These are phyloP conservation scores for Dipus sagitta DNA, from an alignment of 2,797 vertebrate species.

Conservation along the genomic window DNA sequence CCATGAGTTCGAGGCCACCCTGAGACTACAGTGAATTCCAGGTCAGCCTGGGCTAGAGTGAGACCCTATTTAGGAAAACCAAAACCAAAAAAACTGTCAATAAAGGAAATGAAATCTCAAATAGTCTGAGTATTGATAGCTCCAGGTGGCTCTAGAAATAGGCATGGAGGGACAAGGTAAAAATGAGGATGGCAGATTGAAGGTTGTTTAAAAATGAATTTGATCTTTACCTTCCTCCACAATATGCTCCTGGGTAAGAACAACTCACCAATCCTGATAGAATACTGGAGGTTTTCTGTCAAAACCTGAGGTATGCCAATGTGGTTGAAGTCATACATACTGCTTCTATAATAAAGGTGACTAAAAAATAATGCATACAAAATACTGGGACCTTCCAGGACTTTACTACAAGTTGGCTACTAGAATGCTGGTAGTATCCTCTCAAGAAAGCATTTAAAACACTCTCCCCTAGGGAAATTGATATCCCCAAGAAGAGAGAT, in stretches of 20 bases:
- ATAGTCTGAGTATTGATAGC: conserved; percentile 12
- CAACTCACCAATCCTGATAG: neutral
- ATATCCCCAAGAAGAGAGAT: neutral
- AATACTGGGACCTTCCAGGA: neutral
- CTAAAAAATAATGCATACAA: conserved; percentile 49
- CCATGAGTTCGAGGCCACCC: too few species aligned
- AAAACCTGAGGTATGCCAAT: conserved; percentile 19
- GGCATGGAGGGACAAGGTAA: conserved; percentile 33
- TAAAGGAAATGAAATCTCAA: neutral
- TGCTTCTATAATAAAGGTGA: conserved; percentile 59
- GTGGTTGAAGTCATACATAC: conserved; percentile 1
- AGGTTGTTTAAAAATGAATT: conserved; percentile 57
- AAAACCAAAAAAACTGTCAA: neutral
- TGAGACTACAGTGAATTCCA: too few species aligned
- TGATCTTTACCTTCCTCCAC: conserved; percentile 43
- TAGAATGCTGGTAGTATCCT: neutral
- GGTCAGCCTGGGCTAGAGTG: too few species aligned
- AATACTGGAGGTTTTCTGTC: conserved; percentile 26
- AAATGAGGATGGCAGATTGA: conserved; percentile 50
- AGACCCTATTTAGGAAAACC: too few species aligned
- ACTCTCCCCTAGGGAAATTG: conserved; percentile 23
- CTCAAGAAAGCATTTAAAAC: neutral
- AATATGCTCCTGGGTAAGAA: conserved; percentile 33
- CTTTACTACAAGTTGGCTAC: neutral
- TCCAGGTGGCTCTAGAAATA: conserved; percentile 32